Evolutionary conservation across 2,797 vertebrate species (phyloP).

Genomic region (Decapterus maruadsi): DNA sequence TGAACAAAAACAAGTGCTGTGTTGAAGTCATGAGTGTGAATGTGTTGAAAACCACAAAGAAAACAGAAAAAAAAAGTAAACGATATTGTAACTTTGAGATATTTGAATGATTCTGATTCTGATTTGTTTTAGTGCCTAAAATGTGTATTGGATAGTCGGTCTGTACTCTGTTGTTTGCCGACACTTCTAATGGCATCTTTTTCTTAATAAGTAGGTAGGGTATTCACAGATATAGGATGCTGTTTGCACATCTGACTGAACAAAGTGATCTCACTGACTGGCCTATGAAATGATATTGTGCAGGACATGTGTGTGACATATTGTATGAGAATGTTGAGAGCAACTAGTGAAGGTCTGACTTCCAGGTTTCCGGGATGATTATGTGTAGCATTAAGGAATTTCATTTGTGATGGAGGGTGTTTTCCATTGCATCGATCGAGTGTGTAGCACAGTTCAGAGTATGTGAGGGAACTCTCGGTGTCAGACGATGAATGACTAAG

Average conservation of each 20-base stretch:
- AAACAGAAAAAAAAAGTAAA: conserved; percentile 41
- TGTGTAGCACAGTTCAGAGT: conserved; percentile 41
- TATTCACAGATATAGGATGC: conserved; percentile 42
- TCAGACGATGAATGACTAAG: conserved; percentile 47
- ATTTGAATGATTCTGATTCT: conserved; percentile 60
- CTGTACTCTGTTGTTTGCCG: conserved; percentile 57
- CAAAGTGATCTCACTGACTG: conserved; percentile 24
- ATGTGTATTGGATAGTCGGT: conserved; percentile 57
- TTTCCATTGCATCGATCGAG: conserved; percentile 33
- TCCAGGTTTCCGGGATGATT: conserved; percentile 16
- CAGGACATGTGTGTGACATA: conserved; percentile 12
- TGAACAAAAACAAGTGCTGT: conserved; percentile 64
- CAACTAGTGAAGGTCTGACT: conserved; percentile 15
- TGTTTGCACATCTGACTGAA: conserved; percentile 52
- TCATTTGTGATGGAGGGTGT: conserved; percentile 33
- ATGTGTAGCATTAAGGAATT: conserved; percentile 34
- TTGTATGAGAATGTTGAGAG: conserved; percentile 7
- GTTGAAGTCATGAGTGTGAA: conserved; percentile 65
- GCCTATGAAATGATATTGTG: conserved; percentile 28
- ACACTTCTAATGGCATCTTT: conserved; percentile 67
- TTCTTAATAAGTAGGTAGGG: conserved; percentile 38
- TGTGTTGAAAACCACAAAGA: conserved; percentile 68
- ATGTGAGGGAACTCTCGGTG: conserved; percentile 31
- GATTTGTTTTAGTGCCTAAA: conserved; percentile 80
- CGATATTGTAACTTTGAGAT: conserved; percentile 63